Evolutionary conservation across 2,797 vertebrate genomes (phyloP).

Genomic region (Eulemur coronatus): DNA sequence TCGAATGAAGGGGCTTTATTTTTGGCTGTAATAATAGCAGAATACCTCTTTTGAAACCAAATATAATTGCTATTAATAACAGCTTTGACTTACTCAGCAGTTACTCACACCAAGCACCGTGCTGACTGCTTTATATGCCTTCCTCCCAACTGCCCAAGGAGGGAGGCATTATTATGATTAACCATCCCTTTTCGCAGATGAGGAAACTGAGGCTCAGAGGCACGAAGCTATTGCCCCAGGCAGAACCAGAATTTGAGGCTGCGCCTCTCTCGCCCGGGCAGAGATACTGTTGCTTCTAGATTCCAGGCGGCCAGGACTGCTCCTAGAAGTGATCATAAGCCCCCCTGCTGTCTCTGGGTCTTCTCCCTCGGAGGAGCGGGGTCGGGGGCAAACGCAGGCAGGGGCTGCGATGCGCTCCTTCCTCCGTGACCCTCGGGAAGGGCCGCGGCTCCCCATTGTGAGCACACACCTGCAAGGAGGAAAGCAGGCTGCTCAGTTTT

Average conservation of each 20-base stretch:
- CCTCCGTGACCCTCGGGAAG: background rate
- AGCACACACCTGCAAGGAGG: background rate
- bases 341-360: background rate
- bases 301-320: background rate
- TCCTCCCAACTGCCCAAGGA: background rate
- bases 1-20: background rate
- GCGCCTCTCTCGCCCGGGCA: background rate
- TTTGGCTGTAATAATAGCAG: constrained; percentile 6
- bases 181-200: background rate
- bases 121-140: fast-evolving
- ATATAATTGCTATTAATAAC: background rate
- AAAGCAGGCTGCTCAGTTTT: constrained; percentile 18
- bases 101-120: background rate
- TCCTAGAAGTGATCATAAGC: background rate
- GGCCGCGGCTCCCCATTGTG: background rate
- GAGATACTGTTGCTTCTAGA: background rate
- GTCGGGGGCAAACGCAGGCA: background rate
- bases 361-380: background rate
- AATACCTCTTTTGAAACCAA: constrained; percentile 25
- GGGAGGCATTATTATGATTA: no score
- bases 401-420: background rate
- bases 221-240: background rate
- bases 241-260: background rate
- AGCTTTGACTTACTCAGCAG: background rate
- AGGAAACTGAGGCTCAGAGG: background rate